phyloP scores from a whole-genome alignment of 2,797 vertebrate genomes.

The Furcifer pardalis region DNA sequence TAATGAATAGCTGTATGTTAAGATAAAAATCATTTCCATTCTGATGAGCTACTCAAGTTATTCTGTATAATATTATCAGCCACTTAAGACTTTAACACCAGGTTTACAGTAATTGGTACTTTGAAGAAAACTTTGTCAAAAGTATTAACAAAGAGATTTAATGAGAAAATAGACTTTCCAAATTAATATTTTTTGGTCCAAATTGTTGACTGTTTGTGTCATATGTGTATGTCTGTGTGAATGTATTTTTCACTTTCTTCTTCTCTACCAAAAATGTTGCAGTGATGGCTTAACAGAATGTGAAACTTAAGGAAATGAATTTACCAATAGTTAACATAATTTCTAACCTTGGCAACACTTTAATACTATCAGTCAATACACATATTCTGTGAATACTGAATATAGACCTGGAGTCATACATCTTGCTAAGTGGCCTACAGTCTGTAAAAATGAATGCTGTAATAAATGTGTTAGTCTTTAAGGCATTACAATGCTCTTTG shows the following conservation, averaged over 20 bases:
- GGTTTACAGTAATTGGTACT: constrained; percentile 27
- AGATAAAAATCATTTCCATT: constrained; percentile 23
- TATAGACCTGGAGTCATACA: not conserved
- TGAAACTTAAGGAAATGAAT: not conserved
- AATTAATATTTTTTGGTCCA: not conserved
- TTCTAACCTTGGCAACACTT: not conserved
- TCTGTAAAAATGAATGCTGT: not conserved
- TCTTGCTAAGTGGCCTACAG: not conserved
- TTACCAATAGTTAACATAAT: not conserved
- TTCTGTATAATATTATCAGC: constrained; percentile 7
- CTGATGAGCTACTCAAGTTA: not conserved
- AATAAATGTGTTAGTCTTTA: not conserved
- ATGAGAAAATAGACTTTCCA: not conserved
- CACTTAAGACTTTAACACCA: constrained; percentile 5
- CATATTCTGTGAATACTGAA: not conserved
- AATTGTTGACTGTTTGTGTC: not conserved
- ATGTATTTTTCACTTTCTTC: not conserved
- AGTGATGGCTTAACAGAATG: not conserved
- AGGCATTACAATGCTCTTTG: not conserved
- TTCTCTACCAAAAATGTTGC: not conserved
- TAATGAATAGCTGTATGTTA: not conserved
- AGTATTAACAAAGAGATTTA: constrained; percentile 21
- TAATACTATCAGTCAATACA: not conserved
- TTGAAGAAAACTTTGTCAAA: constrained; percentile 12
- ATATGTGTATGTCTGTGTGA: not conserved